Conservation (phyloP, 2,113 vertebrate species). For the Hippocampus guttulatus region DNA sequence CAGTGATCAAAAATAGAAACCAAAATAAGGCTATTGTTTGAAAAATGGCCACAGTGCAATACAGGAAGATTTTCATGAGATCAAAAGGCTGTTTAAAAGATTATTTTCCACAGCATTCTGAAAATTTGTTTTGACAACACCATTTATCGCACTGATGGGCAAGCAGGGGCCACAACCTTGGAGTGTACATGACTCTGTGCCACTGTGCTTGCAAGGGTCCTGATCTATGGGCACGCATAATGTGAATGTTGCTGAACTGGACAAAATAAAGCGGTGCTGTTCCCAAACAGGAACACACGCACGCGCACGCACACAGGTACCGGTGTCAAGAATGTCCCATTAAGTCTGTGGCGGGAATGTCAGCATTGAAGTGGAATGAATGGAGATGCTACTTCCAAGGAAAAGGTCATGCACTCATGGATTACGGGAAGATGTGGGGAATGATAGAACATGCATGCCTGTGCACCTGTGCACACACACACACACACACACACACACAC, state of each 20-base stretch:
- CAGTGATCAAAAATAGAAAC: not conserved
- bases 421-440: constrained; percentile 16
- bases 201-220: constrained; percentile 19
- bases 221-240: constrained; percentile 32
- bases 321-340: constrained; percentile 11
- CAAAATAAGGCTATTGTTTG: not conserved
- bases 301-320: constrained; percentile 1
- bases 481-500: not conserved
- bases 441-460: not conserved
- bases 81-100: not conserved
- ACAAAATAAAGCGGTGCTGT: constrained; percentile 23
- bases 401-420: constrained; percentile 43
- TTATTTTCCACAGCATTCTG: not conserved
- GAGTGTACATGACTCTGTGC: constrained; percentile 9
- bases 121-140: not conserved
- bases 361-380: constrained; percentile 36
- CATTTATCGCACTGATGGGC: constrained; percentile 6
- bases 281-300: not conserved
- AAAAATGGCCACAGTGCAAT: not conserved
- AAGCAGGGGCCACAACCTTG: constrained; percentile 11
- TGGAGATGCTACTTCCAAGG: constrained; percentile 36
- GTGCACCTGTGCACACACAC: not conserved
- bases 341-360: constrained; percentile 9
- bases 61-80: not conserved
- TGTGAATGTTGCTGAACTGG: constrained; percentile 35